These are phyloP conservation scores for Diplolepis rosae DNA, from an alignment of 2,888 invertebrate genomes.

Conservation along the genomic window DNA sequence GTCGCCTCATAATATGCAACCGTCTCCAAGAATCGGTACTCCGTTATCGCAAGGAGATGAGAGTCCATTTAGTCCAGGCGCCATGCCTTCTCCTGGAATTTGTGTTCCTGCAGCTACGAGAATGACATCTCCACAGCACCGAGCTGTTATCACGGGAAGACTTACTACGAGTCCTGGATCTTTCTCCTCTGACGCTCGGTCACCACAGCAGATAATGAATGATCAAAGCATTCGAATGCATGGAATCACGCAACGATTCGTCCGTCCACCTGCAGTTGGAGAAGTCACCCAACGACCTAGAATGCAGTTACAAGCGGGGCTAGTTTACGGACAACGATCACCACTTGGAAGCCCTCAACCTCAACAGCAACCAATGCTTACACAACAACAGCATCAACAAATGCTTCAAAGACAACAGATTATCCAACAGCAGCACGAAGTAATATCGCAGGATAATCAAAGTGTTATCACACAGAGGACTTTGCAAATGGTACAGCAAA, in stretches of 20 bases:
- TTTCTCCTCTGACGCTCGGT: conserved; percentile 61
- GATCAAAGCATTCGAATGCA: conserved; percentile 64
- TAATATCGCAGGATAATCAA: conserved; percentile 60
- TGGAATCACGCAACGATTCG: conserved; percentile 69
- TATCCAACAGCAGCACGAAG: conserved; percentile 58
- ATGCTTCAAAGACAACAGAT: conserved; percentile 64
- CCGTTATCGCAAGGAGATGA: conserved; percentile 79
- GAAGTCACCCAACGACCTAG: conserved; percentile 67
- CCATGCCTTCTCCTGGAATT: conserved; percentile 74
- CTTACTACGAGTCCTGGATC: conserved; percentile 76
- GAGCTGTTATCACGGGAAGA: conserved; percentile 70
- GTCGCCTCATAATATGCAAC: conserved; percentile 76
- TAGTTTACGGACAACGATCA: conserved; percentile 69
- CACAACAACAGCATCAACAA: conserved; percentile 68
- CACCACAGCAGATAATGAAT: conserved; percentile 66
- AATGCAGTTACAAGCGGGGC: conserved; percentile 67
- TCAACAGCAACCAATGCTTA: conserved; percentile 65
- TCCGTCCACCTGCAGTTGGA: conserved; percentile 71
- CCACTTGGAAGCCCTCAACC: conserved; percentile 70
- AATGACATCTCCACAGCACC: conserved; percentile 78
- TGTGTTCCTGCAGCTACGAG: conserved; percentile 74
- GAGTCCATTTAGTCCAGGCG: conserved; percentile 77
- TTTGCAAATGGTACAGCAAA: conserved; percentile 60
- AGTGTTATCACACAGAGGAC: conserved; percentile 57
- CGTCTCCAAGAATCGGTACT: conserved; percentile 78